A percentile compares a stretch with the other conserved stretches of the same genome.
phyloP scores from a whole-genome alignment of 2,797 vertebrate species.

The Acrossocheilus fasciatus region DNA sequence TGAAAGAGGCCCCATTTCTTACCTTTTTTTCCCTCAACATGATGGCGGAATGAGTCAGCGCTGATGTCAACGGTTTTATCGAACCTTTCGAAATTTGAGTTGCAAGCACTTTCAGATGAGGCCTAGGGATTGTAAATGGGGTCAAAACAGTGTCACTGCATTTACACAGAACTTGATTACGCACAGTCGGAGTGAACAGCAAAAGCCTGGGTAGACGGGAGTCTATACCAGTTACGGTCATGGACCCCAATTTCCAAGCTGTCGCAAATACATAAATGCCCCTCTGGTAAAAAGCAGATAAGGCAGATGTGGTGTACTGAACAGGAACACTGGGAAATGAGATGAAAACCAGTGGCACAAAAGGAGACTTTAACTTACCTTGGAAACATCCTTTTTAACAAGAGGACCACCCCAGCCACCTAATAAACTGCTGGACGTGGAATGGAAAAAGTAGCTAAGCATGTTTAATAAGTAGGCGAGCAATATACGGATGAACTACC shows the following conservation, averaged over 20 bases:
- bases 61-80: constrained; percentile 30
- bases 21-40: not conserved
- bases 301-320: not conserved
- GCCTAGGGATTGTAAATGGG: not conserved
- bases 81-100: not conserved
- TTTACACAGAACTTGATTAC: constrained; percentile 2
- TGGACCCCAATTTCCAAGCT: constrained; percentile 38
- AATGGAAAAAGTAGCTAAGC: not conserved
- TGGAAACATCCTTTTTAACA: constrained; percentile 1
- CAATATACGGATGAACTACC: not conserved
- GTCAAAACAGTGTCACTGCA: not conserved
- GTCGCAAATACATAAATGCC: constrained; percentile 37
- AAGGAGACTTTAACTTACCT: not conserved
- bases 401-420: not conserved
- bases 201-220: not conserved
- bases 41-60: not conserved
- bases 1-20: not conserved
- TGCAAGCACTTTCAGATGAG: not conserved
- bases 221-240: constrained; percentile 1
- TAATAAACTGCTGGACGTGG: not conserved
- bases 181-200: not conserved
- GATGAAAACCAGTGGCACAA: not conserved
- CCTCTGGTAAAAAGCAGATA: constrained; percentile 5
- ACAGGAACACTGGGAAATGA: constrained; percentile 30
- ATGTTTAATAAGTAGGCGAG: not conserved